Conservation (phyloP, 2,113 vertebrate species). For the Odocoileus hemionus region DNA sequence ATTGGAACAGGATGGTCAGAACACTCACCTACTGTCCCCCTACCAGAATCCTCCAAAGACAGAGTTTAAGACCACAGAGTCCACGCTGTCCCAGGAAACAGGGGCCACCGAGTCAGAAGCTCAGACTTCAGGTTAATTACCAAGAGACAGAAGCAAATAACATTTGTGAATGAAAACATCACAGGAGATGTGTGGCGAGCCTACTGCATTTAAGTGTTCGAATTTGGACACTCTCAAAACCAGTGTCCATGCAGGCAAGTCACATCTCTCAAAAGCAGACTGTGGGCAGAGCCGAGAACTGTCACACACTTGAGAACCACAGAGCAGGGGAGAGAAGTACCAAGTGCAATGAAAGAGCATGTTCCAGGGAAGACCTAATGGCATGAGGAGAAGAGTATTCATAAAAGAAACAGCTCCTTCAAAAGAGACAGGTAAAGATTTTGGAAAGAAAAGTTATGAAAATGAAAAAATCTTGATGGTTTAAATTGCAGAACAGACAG, state of each 20-base stretch:
- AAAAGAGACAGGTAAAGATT: neutral
- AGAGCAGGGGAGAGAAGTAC: neutral
- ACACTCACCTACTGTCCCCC: neutral
- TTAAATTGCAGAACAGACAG: neutral
- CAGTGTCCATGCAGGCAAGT: neutral
- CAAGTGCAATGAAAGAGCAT: neutral
- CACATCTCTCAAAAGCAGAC: neutral
- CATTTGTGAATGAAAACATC: neutral
- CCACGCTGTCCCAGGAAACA: neutral
- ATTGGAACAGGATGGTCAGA: neutral
- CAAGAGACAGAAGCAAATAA: neutral
- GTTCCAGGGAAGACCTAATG: neutral
- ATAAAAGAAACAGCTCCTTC: neutral
- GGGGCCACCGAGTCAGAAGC: neutral
- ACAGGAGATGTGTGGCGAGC: neutral
- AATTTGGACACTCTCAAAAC: neutral
- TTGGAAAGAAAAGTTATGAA: neutral
- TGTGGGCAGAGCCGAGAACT: neutral
- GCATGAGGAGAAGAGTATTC: neutral
- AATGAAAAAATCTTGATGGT: neutral
- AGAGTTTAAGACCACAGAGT: neutral
- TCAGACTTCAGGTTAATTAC: neutral
- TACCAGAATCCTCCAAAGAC: neutral
- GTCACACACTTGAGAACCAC: neutral
- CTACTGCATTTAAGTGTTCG: neutral